These are phyloP conservation scores for Tenthredo scrophulariae DNA, from an alignment of 2,888 invertebrate species.

Conservation along the genomic window DNA sequence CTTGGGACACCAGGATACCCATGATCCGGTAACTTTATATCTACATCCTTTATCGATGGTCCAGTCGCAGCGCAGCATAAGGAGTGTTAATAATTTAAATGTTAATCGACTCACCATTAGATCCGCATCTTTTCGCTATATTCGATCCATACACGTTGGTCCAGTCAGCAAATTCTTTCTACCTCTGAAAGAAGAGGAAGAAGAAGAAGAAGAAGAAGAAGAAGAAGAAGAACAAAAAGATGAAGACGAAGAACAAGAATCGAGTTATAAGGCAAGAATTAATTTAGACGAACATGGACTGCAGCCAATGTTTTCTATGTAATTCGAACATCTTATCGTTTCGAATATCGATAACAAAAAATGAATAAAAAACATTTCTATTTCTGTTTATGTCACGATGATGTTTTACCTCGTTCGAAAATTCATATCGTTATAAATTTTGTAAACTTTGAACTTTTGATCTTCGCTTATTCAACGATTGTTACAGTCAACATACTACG, in stretches of 20 bases:
- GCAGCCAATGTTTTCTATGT: neutral
- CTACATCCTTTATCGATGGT: constrained; percentile 42
- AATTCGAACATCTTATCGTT: neutral
- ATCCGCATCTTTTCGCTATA: constrained; percentile 24
- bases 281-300: neutral
- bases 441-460: neutral
- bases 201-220: neutral
- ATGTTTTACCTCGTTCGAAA: neutral
- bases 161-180: constrained; percentile 24
- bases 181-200: neutral
- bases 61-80: neutral
- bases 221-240: neutral
- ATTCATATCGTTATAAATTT: neutral
- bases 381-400: neutral
- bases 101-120: constrained; percentile 44
- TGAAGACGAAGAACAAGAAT: neutral
- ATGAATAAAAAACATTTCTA: too few species aligned
- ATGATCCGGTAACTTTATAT: constrained; percentile 27
- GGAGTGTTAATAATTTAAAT: constrained; percentile 42
- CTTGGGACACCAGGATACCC: constrained; percentile 30
- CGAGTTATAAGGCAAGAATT: constrained; percentile 8
- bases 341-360: neutral
- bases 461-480: constrained; percentile 12
- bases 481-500: constrained; percentile 20
- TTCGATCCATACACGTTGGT: neutral